Percentiles rank a stretch among this genome's conserved stretches.
These are phyloP conservation scores for Drosophila athabasca DNA, from an alignment of 1,140 invertebrate species.

Conservation along the genomic window DNA sequence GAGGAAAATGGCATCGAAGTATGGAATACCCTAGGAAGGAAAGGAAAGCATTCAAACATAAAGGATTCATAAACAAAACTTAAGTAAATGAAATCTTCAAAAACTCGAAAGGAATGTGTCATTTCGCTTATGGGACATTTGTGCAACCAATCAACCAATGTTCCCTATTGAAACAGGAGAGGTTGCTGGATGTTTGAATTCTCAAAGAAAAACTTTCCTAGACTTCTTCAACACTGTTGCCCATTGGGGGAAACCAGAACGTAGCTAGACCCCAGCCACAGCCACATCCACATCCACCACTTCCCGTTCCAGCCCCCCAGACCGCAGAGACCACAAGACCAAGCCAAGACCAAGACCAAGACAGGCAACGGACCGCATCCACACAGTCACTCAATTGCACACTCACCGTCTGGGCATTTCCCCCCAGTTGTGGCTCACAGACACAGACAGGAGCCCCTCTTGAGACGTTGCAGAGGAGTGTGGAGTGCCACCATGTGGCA, in stretches of 20 bases:
- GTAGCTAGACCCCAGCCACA: no score
- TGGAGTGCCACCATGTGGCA: slow-evolving; percentile 54
- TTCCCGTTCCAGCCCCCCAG: not conserved
- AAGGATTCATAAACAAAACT: no score
- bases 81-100: no score
- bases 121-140: no score
- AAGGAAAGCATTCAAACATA: no score
- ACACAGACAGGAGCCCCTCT: slow-evolving; percentile 44
- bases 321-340: not conserved
- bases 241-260: not conserved
- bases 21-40: not conserved
- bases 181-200: no score
- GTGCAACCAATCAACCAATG: no score
- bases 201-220: no score
- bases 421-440: slow-evolving; percentile 45
- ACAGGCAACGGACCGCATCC: slow-evolving; percentile 27
- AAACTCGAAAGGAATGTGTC: no score
- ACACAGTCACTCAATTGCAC: slow-evolving; percentile 71
- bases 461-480: slow-evolving; percentile 51
- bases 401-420: slow-evolving; percentile 75
- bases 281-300: no score
- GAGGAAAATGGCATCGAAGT: not conserved
- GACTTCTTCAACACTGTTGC: not conserved
- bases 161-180: no score
- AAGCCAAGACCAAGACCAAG: not conserved